Evolutionary conservation across 2,113 vertebrate genomes (phyloP).

Genomic region (Gavialis gangeticus): DNA sequence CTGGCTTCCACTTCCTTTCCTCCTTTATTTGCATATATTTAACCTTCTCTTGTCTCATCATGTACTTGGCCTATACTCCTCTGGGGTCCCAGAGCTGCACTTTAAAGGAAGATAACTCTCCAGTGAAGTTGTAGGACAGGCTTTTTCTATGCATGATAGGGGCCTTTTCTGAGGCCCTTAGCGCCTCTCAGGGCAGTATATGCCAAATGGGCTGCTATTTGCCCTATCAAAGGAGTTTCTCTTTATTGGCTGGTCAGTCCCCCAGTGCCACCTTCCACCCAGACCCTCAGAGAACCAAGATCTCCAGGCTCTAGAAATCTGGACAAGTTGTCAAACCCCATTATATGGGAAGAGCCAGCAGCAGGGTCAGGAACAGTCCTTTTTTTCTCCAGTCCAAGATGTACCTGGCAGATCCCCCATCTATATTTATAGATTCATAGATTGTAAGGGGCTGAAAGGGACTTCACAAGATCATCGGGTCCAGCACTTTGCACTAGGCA

Average conservation of each 20-base stretch:
- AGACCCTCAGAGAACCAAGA: background rate
- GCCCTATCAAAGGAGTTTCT: background rate
- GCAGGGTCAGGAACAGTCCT: background rate
- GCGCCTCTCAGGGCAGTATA: background rate
- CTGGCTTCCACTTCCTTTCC: background rate
- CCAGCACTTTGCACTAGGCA: too few relatives aligned
- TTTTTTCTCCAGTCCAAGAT: background rate
- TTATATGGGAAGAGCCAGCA: background rate
- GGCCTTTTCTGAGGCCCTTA: accelerated
- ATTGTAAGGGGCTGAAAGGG: too few relatives aligned
- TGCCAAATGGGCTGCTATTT: background rate
- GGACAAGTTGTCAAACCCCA: background rate
- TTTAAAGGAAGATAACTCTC: background rate
- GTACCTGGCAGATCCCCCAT: too few relatives aligned
- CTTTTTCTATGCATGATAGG: background rate
- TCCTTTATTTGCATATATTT: background rate
- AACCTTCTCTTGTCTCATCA: background rate
- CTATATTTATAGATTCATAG: background rate
- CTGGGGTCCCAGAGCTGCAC: background rate
- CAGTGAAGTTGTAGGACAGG: background rate
- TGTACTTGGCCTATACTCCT: background rate
- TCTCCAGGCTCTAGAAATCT: background rate
- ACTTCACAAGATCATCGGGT: too few relatives aligned
- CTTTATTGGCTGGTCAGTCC: background rate
- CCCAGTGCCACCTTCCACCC: background rate